Conservation (phyloP, 2,888 invertebrate species). For the Brassicogethes aeneus region DNA sequence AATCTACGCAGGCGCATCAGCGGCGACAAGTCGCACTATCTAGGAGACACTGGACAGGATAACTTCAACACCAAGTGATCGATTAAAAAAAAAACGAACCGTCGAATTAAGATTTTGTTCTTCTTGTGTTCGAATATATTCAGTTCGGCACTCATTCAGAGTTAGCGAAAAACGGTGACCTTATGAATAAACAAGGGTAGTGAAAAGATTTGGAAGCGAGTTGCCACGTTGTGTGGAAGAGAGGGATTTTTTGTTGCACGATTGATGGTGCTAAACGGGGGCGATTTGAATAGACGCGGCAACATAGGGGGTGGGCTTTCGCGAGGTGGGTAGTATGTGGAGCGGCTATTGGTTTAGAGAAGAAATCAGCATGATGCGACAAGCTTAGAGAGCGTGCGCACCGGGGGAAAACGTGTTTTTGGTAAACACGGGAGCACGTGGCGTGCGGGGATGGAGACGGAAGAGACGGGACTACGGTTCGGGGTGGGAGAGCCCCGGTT, state of each 20-base stretch:
- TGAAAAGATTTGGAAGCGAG: too few species aligned
- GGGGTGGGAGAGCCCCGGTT: constrained; percentile 10
- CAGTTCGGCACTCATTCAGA: too few species aligned
- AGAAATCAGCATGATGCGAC: background rate
- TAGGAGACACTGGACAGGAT: background rate
- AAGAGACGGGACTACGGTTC: constrained; percentile 5
- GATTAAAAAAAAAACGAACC: background rate
- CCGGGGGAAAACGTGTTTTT: constrained; percentile 2
- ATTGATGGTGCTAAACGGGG: too few species aligned
- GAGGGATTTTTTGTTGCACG: too few species aligned
- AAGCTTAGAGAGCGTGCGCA: constrained; percentile 2
- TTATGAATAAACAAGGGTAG: too few species aligned
- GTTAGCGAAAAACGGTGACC: too few species aligned
- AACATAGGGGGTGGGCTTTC: too few species aligned
- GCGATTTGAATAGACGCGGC: too few species aligned
- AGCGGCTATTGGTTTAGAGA: background rate
- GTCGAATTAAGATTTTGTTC: too few species aligned
- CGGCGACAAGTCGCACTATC: background rate
- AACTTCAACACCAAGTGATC: background rate
- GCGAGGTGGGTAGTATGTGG: too few species aligned
- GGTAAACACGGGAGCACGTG: constrained; percentile 22
- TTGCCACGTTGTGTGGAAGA: too few species aligned
- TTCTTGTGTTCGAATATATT: too few species aligned
- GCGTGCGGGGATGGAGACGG: constrained; percentile 28
- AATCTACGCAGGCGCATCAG: background rate